Base-by-base conservation (phyloP, 1,140 invertebrate genomes). In the Eueides isabella region DNA sequence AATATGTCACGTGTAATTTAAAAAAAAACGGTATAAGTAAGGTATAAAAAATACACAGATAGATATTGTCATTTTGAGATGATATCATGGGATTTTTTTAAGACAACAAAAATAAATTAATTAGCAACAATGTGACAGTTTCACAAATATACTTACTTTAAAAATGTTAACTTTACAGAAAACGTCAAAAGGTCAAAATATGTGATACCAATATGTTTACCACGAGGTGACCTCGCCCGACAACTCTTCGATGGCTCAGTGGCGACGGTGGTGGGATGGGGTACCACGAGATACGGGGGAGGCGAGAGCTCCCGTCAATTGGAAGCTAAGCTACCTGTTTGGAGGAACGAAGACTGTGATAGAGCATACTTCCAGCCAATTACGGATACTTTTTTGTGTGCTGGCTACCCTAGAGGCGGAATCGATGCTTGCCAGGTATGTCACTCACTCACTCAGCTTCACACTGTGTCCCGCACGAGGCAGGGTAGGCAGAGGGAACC, bases 241-340 rank as follows among this genome's bases (percentile, higher is more conserved):
- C 94, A 96, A 72, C 93, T 90, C 33, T 97, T 97, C 80, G 95
- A 96, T 23, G 97, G 97, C 1, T 67, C 82, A 0, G 74, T 96
- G 75, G 97, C 97, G 1, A 98, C 97, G 0, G 97, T 98, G 0
- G 97, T 98, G 14, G 97, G 97, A n/a, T 98, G 97, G 97, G 98
- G 98, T 26, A 97, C 96, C 7, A 97, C 97, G 2, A 96, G 97
- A 82, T 97, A 98, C 88, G 96, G 97, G 16, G 97, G 97, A 2
- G 96, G 96, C 80, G 97, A 98, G 89, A 97, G 97, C 79, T 97
- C 97, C 5, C 94, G 96, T 5, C 96, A 98, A 85, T 93, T 97
- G 68, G 97, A 98, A 89, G 97, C 97, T 0, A 94, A 97, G 64
- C 90, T 99, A 29, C 98, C 98, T 0, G 96, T 99, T 19, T 98